Conservation (phyloP, 2,113 vertebrate species). For the Papio anubis region DNA sequence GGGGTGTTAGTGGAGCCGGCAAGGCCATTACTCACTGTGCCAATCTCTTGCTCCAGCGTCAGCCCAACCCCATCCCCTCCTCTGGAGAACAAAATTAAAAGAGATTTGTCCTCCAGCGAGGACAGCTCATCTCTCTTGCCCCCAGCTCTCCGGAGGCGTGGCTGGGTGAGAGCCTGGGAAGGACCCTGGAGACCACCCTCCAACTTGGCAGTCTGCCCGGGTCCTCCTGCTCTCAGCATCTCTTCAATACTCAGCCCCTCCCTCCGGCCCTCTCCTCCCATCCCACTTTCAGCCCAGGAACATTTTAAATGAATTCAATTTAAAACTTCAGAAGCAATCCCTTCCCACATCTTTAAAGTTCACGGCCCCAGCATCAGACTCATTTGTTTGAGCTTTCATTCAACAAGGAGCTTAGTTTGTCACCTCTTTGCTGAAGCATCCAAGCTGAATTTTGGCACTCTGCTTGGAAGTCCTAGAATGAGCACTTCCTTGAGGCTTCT, state of each 20-base stretch:
- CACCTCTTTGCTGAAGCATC: neutral
- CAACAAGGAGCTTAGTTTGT: slow-evolving; percentile 48
- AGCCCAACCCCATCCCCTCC: neutral
- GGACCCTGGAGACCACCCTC: neutral
- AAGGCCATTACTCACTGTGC: slow-evolving; percentile 22
- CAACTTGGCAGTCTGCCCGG: neutral
- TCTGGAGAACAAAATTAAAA: slow-evolving; percentile 70
- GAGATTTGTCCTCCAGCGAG: slow-evolving; percentile 54
- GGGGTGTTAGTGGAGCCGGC: neutral
- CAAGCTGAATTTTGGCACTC: neutral
- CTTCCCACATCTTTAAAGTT: slow-evolving; percentile 29
- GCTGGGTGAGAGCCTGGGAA: neutral
- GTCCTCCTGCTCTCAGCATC: neutral
- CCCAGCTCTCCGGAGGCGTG: neutral
- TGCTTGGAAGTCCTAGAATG: neutral
- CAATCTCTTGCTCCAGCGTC: slow-evolving; percentile 7
- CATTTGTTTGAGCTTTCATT: neutral
- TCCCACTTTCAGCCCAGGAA: neutral
- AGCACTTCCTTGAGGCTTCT: neutral
- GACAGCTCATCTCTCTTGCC: slow-evolving; percentile 30
- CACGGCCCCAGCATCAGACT: neutral
- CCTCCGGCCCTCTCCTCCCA: neutral
- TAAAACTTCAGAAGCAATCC: slow-evolving; percentile 20
- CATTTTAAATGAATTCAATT: neutral
- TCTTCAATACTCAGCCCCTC: too few species aligned